These are phyloP conservation scores for Leucosticte australis DNA, from an alignment of 2,113 vertebrate species.

Conservation along the genomic window DNA sequence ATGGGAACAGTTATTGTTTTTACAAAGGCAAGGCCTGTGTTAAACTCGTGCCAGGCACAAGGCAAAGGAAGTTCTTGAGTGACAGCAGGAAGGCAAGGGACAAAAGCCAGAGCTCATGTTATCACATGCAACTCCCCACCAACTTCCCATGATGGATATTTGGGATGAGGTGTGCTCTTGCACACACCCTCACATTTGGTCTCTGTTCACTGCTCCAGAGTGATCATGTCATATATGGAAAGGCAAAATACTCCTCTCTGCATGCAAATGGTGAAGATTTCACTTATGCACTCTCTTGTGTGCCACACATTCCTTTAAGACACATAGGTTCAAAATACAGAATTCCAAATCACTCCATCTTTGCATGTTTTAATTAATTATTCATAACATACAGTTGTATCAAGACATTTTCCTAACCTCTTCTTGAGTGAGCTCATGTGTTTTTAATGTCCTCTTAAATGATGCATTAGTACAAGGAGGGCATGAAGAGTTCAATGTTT, in stretches of 20 bases:
- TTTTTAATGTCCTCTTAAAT: slow-evolving; percentile 20
- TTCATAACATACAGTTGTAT: neutral
- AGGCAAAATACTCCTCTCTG: neutral
- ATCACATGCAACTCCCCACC: neutral
- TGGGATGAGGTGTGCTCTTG: neutral
- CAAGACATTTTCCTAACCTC: neutral
- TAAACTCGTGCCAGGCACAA: neutral
- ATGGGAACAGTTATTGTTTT: neutral
- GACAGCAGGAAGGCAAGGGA: neutral
- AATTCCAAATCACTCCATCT: neutral
- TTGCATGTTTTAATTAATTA: neutral
- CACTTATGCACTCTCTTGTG: neutral
- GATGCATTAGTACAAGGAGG: slow-evolving; percentile 5
- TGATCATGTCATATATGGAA: neutral
- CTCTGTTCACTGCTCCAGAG: neutral
- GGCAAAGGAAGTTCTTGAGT: neutral
- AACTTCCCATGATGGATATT: neutral
- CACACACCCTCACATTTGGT: neutral
- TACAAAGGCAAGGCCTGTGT: neutral
- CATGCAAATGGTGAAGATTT: neutral
- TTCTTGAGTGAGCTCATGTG: neutral
- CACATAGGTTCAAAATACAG: neutral
- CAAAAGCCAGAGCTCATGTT: neutral
- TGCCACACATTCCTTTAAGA: neutral
- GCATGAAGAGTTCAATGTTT: neutral